These are phyloP conservation scores for Dascyllus trimaculatus DNA, from an alignment of 2,113 vertebrate genomes.

Conservation along the genomic window DNA sequence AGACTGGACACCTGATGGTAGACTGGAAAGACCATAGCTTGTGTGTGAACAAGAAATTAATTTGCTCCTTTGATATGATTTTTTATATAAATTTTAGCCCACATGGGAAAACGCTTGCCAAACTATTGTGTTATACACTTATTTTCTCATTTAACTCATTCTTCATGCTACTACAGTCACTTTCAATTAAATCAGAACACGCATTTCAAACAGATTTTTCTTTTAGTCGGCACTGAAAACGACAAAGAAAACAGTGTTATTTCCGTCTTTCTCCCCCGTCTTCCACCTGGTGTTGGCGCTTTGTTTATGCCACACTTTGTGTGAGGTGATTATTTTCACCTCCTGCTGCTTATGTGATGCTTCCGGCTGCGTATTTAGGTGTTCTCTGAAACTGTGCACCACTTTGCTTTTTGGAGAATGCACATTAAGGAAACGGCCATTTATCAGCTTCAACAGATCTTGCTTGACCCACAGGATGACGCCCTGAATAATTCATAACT, in stretches of 20 bases:
- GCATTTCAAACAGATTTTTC: not conserved
- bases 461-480: not conserved
- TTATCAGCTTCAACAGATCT: not conserved
- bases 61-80: not conserved
- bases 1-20: conserved; percentile 49
- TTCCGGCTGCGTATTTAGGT: not conserved
- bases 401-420: not conserved
- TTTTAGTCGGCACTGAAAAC: no score
- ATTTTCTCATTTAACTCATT: no score
- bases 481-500: not conserved
- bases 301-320: not conserved
- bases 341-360: not conserved
- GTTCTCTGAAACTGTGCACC: conserved; percentile 5
- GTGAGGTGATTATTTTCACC: not conserved
- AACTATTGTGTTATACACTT: no score
- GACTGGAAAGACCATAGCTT: conserved; percentile 19
- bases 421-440: not conserved
- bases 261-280: not conserved
- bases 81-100: not conserved
- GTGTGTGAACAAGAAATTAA: conserved; percentile 27
- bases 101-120: not conserved
- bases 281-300: not conserved
- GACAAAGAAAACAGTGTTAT: not conserved
- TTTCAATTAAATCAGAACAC: not conserved
- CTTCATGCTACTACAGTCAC: not conserved